These are phyloP conservation scores for Lepidochitona cinerea DNA, from an alignment of 2,888 invertebrate species.

Conservation along the genomic window DNA sequence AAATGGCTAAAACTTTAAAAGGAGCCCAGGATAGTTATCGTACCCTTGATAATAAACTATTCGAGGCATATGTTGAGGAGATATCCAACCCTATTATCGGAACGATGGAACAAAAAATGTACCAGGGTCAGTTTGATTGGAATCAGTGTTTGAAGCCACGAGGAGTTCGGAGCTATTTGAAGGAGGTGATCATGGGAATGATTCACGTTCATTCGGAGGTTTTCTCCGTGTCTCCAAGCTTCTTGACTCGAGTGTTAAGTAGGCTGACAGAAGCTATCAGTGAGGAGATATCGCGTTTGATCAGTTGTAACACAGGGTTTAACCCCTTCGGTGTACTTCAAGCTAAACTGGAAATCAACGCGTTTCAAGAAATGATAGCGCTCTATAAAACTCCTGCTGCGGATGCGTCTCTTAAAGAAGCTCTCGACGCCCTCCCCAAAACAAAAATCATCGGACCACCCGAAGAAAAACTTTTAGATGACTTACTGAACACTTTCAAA, in stretches of 20 bases:
- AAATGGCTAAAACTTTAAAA: constrained; percentile 80
- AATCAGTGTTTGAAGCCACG: constrained; percentile 80
- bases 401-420: constrained; percentile 78
- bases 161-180: constrained; percentile 79
- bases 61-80: constrained; percentile 78
- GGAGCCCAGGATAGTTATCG: constrained; percentile 67
- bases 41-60: constrained; percentile 65
- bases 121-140: constrained; percentile 90
- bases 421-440: constrained; percentile 70
- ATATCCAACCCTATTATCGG: constrained; percentile 95
- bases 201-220: constrained; percentile 76
- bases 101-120: constrained; percentile 97
- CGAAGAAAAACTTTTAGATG: constrained; percentile 45
- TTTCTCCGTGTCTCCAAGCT: constrained; percentile 83
- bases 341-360: constrained; percentile 83
- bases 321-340: constrained; percentile 66
- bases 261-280: constrained; percentile 92
- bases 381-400: constrained; percentile 79
- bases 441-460: background rate
- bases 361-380: constrained; percentile 79
- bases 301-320: constrained; percentile 79
- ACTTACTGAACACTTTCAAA: constrained; percentile 65
- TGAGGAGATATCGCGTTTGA: constrained; percentile 90
- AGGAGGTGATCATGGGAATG: constrained; percentile 73
- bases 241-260: constrained; percentile 76